Percentiles rank a stretch among this genome's conserved stretches.
Conservation (phyloP, 92 coral and sea anemone species). For the Heliopora coerulea region DNA sequence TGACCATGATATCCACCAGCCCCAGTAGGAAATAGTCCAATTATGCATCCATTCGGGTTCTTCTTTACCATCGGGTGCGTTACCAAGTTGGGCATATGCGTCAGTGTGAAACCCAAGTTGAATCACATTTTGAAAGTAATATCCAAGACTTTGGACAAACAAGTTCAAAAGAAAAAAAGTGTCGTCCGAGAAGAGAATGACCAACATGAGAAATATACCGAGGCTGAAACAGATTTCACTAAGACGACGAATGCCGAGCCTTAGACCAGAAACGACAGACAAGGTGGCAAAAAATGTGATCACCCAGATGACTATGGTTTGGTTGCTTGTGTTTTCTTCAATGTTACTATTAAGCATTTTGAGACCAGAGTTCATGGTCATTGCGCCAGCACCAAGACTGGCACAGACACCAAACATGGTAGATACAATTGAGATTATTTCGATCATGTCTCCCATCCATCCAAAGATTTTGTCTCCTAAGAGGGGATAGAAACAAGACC, state of each 20-base stretch:
- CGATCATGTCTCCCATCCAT: slow-evolving; percentile 42
- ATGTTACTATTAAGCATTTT: slow-evolving; percentile 3
- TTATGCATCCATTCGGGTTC: slow-evolving; percentile 60
- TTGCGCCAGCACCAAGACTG: slow-evolving; percentile 51
- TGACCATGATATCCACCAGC: slow-evolving; percentile 81
- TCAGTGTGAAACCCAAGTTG: slow-evolving; percentile 77
- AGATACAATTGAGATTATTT: slow-evolving; percentile 32
- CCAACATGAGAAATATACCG: slow-evolving; percentile 35
- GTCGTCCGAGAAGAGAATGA: slow-evolving; percentile 38
- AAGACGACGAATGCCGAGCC: slow-evolving; percentile 43
- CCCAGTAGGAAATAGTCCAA: slow-evolving; percentile 77
- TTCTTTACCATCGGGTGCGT: slow-evolving; percentile 72
- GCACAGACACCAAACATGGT: slow-evolving; percentile 50
- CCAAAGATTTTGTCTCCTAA: slow-evolving; percentile 60
- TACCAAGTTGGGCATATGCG: slow-evolving; percentile 63
- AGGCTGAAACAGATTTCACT: slow-evolving; percentile 41
- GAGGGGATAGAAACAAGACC: slow-evolving; percentile 43
- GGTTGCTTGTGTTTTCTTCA: slow-evolving; percentile 24
- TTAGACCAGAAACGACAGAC: slow-evolving; percentile 43
- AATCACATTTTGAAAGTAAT: slow-evolving; percentile 66
- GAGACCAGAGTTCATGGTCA: slow-evolving; percentile 42
- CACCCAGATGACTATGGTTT: slow-evolving; percentile 37
- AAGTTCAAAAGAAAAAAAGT: slow-evolving; percentile 31
- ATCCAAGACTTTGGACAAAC: slow-evolving; percentile 53
- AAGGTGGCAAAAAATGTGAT: slow-evolving; percentile 41